Evolutionary conservation across 2,797 vertebrate genomes (phyloP).

Genomic region (Tolypeutes matacus): DNA sequence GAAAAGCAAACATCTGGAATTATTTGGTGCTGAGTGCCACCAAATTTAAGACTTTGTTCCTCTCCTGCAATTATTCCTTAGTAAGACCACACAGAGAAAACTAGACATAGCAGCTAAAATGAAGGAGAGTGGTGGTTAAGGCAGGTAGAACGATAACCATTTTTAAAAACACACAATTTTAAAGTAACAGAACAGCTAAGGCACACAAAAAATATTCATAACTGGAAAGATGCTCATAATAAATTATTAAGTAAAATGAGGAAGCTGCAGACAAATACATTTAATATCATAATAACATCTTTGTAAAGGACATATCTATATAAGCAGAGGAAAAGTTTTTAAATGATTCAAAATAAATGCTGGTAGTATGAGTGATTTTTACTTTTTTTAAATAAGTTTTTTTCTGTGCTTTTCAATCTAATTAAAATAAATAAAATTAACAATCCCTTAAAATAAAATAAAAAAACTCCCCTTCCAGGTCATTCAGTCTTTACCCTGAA

Average conservation of each 20-base stretch:
- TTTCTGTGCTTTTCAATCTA: constrained; percentile 17
- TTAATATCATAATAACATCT: constrained; percentile 17
- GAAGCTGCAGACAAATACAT: not conserved
- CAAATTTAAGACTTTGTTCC: constrained; percentile 62
- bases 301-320: not conserved
- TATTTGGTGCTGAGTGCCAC: constrained; percentile 42
- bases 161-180: constrained; percentile 42
- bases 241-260: constrained; percentile 23
- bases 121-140: constrained; percentile 4
- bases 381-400: not conserved
- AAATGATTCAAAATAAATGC: constrained; percentile 40
- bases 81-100: constrained; percentile 64
- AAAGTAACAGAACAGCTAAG: constrained; percentile 57
- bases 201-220: constrained; percentile 33
- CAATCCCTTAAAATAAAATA: not conserved
- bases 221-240: not conserved
- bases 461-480: not conserved
- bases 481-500: constrained; percentile 19
- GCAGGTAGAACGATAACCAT: constrained; percentile 16
- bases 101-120: constrained; percentile 39
- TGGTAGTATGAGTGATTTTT: not conserved
- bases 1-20: constrained; percentile 68
- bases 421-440: constrained; percentile 56
- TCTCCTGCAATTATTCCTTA: constrained; percentile 61
- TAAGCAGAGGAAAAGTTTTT: constrained; percentile 31